Conservation (phyloP, 92 coral and sea anemone genomes). For the Parazoanthus atlanticus region DNA sequence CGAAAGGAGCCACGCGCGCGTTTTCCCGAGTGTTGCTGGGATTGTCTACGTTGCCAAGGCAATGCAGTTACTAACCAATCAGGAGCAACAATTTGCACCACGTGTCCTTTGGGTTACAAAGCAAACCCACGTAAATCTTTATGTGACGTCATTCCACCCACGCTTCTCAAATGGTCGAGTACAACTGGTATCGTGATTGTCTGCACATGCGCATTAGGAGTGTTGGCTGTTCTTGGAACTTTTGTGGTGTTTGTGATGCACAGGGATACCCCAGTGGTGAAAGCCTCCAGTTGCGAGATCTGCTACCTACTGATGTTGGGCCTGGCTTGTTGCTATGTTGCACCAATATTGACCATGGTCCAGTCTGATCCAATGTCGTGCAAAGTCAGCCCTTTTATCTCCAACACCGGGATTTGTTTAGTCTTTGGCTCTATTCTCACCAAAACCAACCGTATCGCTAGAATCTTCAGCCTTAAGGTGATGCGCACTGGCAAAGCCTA, state of each 20-base stretch:
- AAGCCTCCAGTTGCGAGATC: slow-evolving; percentile 77
- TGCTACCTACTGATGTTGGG: slow-evolving; percentile 69
- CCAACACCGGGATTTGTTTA: slow-evolving; percentile 62
- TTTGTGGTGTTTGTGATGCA: slow-evolving; percentile 56
- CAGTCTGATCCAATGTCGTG: slow-evolving; percentile 53
- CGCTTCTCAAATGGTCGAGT: slow-evolving; percentile 54
- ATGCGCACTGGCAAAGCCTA: slow-evolving; percentile 76
- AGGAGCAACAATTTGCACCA: slow-evolving; percentile 59
- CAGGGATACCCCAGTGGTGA: slow-evolving; percentile 73
- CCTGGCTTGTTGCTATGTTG: slow-evolving; percentile 55
- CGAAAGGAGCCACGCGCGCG: slow-evolving; percentile 57
- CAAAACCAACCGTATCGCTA: slow-evolving; percentile 84
- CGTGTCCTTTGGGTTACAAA: slow-evolving; percentile 68
- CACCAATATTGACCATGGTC: slow-evolving; percentile 46
- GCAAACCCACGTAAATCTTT: slow-evolving; percentile 63
- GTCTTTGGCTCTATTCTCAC: slow-evolving; percentile 77
- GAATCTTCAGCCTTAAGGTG: slow-evolving; percentile 78
- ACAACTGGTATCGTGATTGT: slow-evolving; percentile 62
- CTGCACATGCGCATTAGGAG: slow-evolving; percentile 57
- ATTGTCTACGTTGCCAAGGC: slow-evolving; percentile 72
- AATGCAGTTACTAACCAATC: slow-evolving; percentile 69
- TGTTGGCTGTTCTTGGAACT: slow-evolving; percentile 51
- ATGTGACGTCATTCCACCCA: slow-evolving; percentile 65
- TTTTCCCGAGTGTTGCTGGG: slow-evolving; percentile 92
- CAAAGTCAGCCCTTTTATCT: slow-evolving; percentile 63